Percentiles rank a stretch among this genome's conserved stretches.
phyloP scores from a whole-genome alignment of 2,888 invertebrate species.

The Acanthoscelides obtectus region DNA sequence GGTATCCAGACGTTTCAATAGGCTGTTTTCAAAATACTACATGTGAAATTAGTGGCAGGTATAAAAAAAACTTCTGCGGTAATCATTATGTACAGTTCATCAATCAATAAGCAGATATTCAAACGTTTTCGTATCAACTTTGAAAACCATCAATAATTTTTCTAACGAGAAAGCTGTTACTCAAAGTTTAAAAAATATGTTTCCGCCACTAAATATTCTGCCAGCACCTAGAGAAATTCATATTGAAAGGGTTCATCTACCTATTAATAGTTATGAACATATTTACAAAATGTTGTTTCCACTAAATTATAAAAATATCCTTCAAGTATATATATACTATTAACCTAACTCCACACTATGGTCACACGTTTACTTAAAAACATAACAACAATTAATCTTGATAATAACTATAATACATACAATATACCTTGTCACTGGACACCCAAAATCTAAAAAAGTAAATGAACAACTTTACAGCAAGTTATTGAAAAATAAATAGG shows the following conservation, averaged over 20 bases:
- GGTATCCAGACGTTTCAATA: too few relatives aligned
- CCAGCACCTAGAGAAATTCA: too few relatives aligned
- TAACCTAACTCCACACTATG: conserved; percentile 7
- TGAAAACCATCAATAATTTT: too few relatives aligned
- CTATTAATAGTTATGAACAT: background rate
- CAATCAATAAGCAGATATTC: too few relatives aligned
- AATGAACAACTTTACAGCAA: conserved; percentile 16
- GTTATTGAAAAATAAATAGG: conserved; percentile 12
- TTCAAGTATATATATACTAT: background rate
- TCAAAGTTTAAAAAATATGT: too few relatives aligned
- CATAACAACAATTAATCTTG: background rate
- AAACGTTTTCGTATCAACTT: too few relatives aligned
- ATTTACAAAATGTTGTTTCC: background rate
- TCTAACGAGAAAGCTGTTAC: too few relatives aligned
- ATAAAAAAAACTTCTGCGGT: too few relatives aligned
- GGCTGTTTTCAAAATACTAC: too few relatives aligned
- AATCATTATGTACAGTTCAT: too few relatives aligned
- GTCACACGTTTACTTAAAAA: conserved; percentile 2
- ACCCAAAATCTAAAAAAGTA: conserved; percentile 2
- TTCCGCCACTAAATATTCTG: too few relatives aligned
- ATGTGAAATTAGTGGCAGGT: too few relatives aligned
- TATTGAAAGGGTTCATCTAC: background rate
- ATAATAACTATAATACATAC: conserved; percentile 16
- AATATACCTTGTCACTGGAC: conserved; percentile 32
- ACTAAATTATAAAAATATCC: background rate